These are phyloP conservation scores for Egretta garzetta DNA, from an alignment of 2,113 vertebrate genomes.

Conservation along the genomic window DNA sequence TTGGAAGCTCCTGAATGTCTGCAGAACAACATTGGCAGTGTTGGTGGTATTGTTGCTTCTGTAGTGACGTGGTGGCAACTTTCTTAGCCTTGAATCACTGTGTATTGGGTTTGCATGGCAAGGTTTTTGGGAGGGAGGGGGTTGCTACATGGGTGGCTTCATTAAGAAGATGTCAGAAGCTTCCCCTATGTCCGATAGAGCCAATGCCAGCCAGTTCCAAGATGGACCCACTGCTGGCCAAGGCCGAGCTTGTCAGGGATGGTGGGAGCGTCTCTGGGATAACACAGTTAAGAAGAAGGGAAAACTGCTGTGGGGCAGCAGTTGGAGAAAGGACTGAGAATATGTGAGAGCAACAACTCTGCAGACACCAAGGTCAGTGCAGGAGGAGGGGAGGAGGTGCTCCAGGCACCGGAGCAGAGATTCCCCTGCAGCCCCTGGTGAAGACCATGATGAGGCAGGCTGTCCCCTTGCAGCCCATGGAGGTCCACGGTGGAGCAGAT, in stretches of 20 bases:
- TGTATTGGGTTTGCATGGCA: background rate
- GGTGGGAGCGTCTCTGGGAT: accelerated
- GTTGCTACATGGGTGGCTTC: too few species aligned
- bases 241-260: accelerated
- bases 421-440: background rate
- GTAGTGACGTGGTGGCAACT: background rate
- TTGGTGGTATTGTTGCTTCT: background rate
- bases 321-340: background rate
- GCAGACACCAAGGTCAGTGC: background rate
- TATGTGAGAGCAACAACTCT: background rate
- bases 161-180: background rate
- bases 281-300: background rate
- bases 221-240: background rate
- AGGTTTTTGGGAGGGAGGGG: accelerated
- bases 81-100: background rate
- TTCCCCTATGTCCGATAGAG: background rate
- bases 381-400: too few species aligned
- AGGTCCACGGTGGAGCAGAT: too few species aligned
- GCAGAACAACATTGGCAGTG: background rate
- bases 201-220: background rate
- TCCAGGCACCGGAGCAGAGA: too few species aligned
- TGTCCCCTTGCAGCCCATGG: background rate
- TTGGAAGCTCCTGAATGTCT: background rate
- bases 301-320: background rate
- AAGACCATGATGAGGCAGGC: too few species aligned